Evolutionary conservation across 2,888 invertebrate species (phyloP), one percentile per base, ranked within the genome.

Genomic region (Athrips mouffetella): DNA sequence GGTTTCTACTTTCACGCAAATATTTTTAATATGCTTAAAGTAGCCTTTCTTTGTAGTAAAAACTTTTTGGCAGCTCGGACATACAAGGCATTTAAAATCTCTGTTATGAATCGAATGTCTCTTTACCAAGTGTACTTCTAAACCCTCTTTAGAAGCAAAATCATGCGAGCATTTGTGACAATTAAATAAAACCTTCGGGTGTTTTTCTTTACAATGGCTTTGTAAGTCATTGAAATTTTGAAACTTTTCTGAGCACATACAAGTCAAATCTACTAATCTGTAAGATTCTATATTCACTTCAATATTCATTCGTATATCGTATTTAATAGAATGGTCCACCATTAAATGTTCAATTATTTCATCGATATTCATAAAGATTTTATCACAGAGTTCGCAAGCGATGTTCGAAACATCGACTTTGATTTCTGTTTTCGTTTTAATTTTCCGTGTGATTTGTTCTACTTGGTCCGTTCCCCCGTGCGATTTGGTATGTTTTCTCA

Each of bases 371-470:
- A 11, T n/a, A 30, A 47, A 52, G 3, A 16, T 15, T 7, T 13
- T n/a, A 6, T 50, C 41, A 47, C 74, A 74, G 5, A 69, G 25
- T 52, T 66, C 62, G 45, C 74, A 74, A 2, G 45, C 52, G 2
- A 70, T 51, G 6, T 65, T 55, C 1, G 73, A 67, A 7, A 70
- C 56, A 33, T 74, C 73, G 2, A 73, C 51, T 59, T 68, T 70
- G 11, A 71, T 56, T 52, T 65, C 65, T 4, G 55, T 54, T 21
- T 56, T 51, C 0, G 60, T 57, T 53, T 64, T 65, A 8, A 70
- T 57, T 11, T 63, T 55, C 50, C 52, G 60, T 15, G 15, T 35
- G n/a, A 39, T 20, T 5, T 21, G 13, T 27, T n/a, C 2, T 1
- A 4, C n/a, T 47, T 31, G n/a, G 4, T n/a, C 10, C 29, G 48